Base-by-base conservation (phyloP, 2,113 vertebrate genomes). In the Mandrillus leucophaeus region DNA sequence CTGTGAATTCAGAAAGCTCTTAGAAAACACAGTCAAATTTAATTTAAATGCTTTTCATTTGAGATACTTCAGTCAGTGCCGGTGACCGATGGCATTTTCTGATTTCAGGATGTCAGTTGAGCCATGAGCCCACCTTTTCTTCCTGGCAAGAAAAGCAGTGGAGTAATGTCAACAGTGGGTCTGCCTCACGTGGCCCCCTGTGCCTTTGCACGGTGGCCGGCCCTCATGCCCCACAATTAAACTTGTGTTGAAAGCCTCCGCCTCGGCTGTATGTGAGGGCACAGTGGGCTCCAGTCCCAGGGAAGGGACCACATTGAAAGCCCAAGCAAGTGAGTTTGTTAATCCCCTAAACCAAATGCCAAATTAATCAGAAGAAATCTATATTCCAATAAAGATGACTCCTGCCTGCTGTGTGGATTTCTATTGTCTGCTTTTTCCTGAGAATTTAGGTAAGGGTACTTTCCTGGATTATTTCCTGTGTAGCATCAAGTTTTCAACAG, bases 31-130 rank as follows among this genome's bases (percentile, higher is more conserved):
- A 73, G 10, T 57, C 23, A 3, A 11, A 13, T 93, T 84, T 75
- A 66, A 55, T 45, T 79, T 57, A 88, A 96, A 94, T 59, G 64
- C 8, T 70, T 94, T 95, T 80, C 35, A 75, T 50, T 95, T 76
- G 35, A 90, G 55, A 81, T 40, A 75, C 5, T 5, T 87, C 20
- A 52, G 18, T 84, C 55, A 81, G 25, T 55, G 30, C 22, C 4
- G 3, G 66, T 17, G 25, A n/a, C 22, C n/a, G 48, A 20, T 3
- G 14, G 64, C 25, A 38, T 64, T 40, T 61, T 72, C 79, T 88
- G 48, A 88, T 82, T 64, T 88, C 40, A 70, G n/a, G 11, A 94
- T 75, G 50, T 43, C 50, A 90, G 7, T 2, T 18, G 70, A 90
- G 52, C 81, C 55, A 20, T 2, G 32, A 66, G 22, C 7, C 13